Evolutionary conservation across 2,888 invertebrate genomes (phyloP), one percentile per base, ranked within the genome.

Genomic region (Hirtodrosophila histrioides): DNA sequence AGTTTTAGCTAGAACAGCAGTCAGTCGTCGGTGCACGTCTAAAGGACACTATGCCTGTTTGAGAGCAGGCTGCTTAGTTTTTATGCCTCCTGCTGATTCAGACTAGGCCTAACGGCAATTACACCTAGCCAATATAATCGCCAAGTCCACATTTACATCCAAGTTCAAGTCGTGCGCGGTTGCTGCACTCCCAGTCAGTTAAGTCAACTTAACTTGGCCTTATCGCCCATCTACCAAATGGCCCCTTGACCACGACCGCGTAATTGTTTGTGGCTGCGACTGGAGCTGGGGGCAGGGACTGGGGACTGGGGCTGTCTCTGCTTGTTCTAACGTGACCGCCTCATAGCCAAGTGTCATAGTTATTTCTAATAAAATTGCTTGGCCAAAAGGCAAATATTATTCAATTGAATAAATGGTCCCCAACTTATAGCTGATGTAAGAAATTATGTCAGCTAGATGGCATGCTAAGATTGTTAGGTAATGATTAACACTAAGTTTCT

Each of bases 211-310:
- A 65, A 55, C 51, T 58, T 53, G 41, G 29, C 40, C 73, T 83
- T 83, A 83, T 81, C 81, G 56, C 10, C 35, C 63, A 81, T 81
- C 81, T 80, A 69, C 60, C 51, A 80, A 83, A 68, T 65, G 64
- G 56, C 61, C 73, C 72, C 55, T 81, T 69, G 71, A 61, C 58
- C 70, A 79, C 58, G 64, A 68, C 67, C 62, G 61, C 63, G 44
- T 66, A 68, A 55, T 66, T 64, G 72, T 58, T 73, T 50, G 53
- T 36, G 44, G 51, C 43, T 53, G 17, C 17, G 17, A 17, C 17
- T 10, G 37, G 27, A 36, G 27, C 36, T 29, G 33, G 9, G 6
- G 44, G 23, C 24, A 17, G 54, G 63, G 27, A 27, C 27, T 27
- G 27, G 27, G 27, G 27, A 44, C 39, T 44, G 44, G 35, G 53